Evolutionary conservation across 2,113 vertebrate genomes (phyloP), one percentile per base, ranked within the genome.

Genomic region (Daphoenositta chrysoptera): DNA sequence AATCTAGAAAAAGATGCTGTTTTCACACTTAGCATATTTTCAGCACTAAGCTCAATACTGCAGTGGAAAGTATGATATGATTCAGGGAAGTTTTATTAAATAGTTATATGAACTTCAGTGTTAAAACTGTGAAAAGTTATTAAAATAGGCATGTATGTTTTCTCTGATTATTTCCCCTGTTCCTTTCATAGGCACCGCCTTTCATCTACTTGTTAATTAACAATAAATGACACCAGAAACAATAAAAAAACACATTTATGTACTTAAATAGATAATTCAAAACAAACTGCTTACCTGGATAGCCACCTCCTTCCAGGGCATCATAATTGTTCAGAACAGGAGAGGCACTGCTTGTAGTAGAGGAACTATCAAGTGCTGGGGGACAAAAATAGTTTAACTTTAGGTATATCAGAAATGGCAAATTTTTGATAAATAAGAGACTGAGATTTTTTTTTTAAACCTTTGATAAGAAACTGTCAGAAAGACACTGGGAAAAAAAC

Each of bases 281-380:
- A 17, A 61, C 13, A 27, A 91, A 78, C 9, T 20, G 35, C 37
- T 91, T 96, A 99, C 99, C 99, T 97, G 99, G 97, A 96, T 98
- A 99, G 91, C 97, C 98, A 94, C 99, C 99, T 47, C 99, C 99
- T 97, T 99, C 99, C 31, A 99, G 96, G 51, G 98, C 98, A 76
- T 99, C 99, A 1, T 99, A 99, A 95, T 98, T 99, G 97, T 98
- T 99, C 91, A 98, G 98, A 95, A 99, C 97, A 16, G 99, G 99
- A 70, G 99, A 99, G 23, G 99, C 99, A 57, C 99, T 99, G 97
- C 98, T 99, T 11, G 98, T 98, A 75, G 99, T 99, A 64, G 99
- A 99, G 13, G 99, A 99, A n/a, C 98, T 99, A 95, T 99, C 99
- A 48, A 98, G 98, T 50, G 99, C 99, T 99, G 89, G 15, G 28